Evolutionary conservation across 2,888 invertebrate species (phyloP).

Genomic region (Caenorhabditis sp.): DNA sequence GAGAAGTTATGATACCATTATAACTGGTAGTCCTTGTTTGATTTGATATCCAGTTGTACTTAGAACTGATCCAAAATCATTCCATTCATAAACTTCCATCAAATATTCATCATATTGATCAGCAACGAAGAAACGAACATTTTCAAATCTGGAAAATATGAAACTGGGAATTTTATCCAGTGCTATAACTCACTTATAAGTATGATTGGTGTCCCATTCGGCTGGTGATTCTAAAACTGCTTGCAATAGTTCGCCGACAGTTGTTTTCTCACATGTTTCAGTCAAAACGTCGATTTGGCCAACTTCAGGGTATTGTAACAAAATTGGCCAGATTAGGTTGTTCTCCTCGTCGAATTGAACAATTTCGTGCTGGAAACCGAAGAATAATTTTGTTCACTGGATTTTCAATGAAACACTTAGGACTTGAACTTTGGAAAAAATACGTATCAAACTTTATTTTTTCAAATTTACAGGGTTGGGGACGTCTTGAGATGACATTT

Average conservation of each 20-base stretch:
- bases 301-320: slow-evolving; percentile 66
- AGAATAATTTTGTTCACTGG: too few species aligned
- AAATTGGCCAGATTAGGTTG: slow-evolving; percentile 68
- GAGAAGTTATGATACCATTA: slow-evolving; percentile 45
- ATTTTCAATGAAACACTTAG: too few species aligned
- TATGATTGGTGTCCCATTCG: slow-evolving; percentile 79
- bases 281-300: slow-evolving; percentile 85
- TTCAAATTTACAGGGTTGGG: too few species aligned
- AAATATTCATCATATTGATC: slow-evolving; percentile 55
- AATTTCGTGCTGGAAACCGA: slow-evolving; percentile 49
- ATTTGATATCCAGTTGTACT: slow-evolving; percentile 49
- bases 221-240: slow-evolving; percentile 75
- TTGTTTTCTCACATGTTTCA: slow-evolving; percentile 75
- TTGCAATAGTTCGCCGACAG: slow-evolving; percentile 76
- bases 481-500: too few species aligned
- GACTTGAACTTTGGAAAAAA: too few species aligned
- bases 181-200: slow-evolving; percentile 74
- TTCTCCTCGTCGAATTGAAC: slow-evolving; percentile 74
- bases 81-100: slow-evolving; percentile 55
- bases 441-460: too few species aligned
- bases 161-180: background rate
- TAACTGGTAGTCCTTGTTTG: slow-evolving; percentile 59
- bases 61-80: slow-evolving; percentile 42
- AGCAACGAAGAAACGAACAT: slow-evolving; percentile 60
- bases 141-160: slow-evolving; percentile 40